Base-by-base conservation (phyloP, 1,140 invertebrate species). In the Calosoma granatense region DNA sequence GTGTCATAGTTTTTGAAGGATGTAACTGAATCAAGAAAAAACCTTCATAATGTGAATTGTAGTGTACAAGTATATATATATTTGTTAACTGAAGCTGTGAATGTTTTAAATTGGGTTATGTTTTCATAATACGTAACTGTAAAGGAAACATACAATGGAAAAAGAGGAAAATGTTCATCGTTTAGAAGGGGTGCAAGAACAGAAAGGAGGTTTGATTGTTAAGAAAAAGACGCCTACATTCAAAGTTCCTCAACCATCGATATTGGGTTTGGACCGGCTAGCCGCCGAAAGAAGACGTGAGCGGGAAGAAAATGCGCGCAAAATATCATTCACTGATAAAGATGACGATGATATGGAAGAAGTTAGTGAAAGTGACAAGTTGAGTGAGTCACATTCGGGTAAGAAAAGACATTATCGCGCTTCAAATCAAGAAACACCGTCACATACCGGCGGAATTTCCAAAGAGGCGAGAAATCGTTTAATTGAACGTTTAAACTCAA, bases 381-480 rank as follows among this genome's bases (percentile, higher is more conserved):
- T 71, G 54, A 77, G 72, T 52, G 71, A 76, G 20, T 11, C 4
- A 47, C 4, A 30, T 6, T 12, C 6, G 9, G 41, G 41, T 3
- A 47, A 47, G 15, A 77, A 71, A 54, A 70, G 90, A 61, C 83
- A 88, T 70, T 92, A 94, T 66, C 76, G 94, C 55, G 74, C 81
- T 56, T 75, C 84, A 6, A 79, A 84, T 63, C 84, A 88, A 64
- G 94, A 97, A 75, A 97, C 94, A 4, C 94, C 94, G 0, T 90
- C 93, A 0, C 83, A 97, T 66, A 94, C 93, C 2, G 93, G 92
- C 30, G 93, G 94, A 20, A 85, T 97, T 1, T 89, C 86, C 36
- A 80, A 82, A 55, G 84, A 88, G 69, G 91, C 90, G 0, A 76
- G 81, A 60, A 80, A 86, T 64, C 78, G 85, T 60, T 76, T 90